Percentiles rank a stretch among this genome's conserved stretches.
Evolutionary conservation across 2,888 invertebrate genomes (phyloP).

Genomic region (Drosophila ezoana): DNA sequence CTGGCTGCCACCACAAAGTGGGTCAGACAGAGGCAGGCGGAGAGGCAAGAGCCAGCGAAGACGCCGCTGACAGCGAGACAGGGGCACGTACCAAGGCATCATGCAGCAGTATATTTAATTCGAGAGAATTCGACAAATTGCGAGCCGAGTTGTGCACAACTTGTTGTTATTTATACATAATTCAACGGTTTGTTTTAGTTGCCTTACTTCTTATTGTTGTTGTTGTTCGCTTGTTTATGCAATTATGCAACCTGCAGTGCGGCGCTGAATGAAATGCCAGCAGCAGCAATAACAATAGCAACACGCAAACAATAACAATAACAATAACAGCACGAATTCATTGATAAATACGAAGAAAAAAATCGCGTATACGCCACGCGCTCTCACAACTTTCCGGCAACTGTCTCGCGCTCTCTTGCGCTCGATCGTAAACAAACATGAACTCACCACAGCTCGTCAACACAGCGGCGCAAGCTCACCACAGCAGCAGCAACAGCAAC

Average conservation of each 20-base stretch:
- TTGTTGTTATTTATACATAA: slow-evolving; percentile 15
- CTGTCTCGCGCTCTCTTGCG: slow-evolving; percentile 7
- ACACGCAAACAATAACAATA: slow-evolving; percentile 32
- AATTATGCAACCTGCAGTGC: slow-evolving; percentile 51
- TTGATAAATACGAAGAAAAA: slow-evolving; percentile 54
- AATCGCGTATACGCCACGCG: slow-evolving; percentile 42
- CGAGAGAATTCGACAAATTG: slow-evolving; percentile 32
- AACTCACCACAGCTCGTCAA: slow-evolving; percentile 76
- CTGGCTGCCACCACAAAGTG: slow-evolving; percentile 43
- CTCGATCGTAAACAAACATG: slow-evolving; percentile 64
- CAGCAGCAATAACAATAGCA: slow-evolving; percentile 29
- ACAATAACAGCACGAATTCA: slow-evolving; percentile 47
- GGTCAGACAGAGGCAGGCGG: slow-evolving; percentile 39
- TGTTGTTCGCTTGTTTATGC: slow-evolving; percentile 33
- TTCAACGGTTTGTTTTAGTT: slow-evolving; percentile 19
- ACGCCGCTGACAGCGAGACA: slow-evolving; percentile 13
- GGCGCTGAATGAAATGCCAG: slow-evolving; percentile 31
- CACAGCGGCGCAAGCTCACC: slow-evolving; percentile 58
- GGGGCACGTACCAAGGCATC: slow-evolving; percentile 54
- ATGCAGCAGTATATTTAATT: slow-evolving; percentile 32
- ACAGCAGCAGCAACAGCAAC: slow-evolving; percentile 32
- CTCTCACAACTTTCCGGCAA: slow-evolving; percentile 5
- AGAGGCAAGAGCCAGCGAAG: background rate
- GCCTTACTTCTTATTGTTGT: background rate
- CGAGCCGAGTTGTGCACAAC: slow-evolving; percentile 4